Base-by-base conservation (phyloP, 2,113 vertebrate species). In the Ahaetulla prasina region DNA sequence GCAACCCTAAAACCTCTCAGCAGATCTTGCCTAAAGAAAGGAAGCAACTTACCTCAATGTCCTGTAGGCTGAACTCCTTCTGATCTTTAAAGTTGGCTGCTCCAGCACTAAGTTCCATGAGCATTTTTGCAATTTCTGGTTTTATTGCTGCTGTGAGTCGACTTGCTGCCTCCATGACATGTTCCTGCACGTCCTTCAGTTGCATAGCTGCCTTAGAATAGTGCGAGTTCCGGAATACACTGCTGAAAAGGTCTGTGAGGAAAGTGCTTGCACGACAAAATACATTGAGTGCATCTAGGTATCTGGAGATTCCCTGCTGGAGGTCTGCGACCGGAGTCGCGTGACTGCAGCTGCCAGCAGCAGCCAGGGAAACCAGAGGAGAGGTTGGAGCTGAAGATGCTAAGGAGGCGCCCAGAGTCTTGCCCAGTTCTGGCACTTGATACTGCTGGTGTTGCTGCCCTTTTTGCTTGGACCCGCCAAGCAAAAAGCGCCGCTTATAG, bases 391-490 rank as follows among this genome's bases (percentile, higher is more conserved):
- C 95, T 1, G 97, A 93, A 1, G 99, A 98, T 50, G 98, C 98
- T 96, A 99, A 96, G 10, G 99, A 98, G 92, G 99, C 98, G 92
- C 98, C 99, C 97, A 99, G 97, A 96, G 99, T 98, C 97, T 98
- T 98, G 97, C 99, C 98, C 96, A 99, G 97, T 96, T 99, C 99
- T 39, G 99, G 98, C 98, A 99, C 98, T 84, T 99, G 98, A 97
- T 99, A 99, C 97, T 98, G 98, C 98, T 99, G 99, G 98, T 99
- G 99, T 98, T 99, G 99, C 97, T 99, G 99, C 97, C 98, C 99
- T 97, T 99, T 99, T 98, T 99, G 99, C 99, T 99, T 99, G 99
- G 99, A 99, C 99, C 99, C 99, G 99, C 99, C 99, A 98, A 99
- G 99, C 99, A 99, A 98, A 98, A 99, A 99, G 98, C 99, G 98